These are phyloP conservation scores for Proteles cristata DNA, from an alignment of 2,113 vertebrate genomes.

Conservation along the genomic window DNA sequence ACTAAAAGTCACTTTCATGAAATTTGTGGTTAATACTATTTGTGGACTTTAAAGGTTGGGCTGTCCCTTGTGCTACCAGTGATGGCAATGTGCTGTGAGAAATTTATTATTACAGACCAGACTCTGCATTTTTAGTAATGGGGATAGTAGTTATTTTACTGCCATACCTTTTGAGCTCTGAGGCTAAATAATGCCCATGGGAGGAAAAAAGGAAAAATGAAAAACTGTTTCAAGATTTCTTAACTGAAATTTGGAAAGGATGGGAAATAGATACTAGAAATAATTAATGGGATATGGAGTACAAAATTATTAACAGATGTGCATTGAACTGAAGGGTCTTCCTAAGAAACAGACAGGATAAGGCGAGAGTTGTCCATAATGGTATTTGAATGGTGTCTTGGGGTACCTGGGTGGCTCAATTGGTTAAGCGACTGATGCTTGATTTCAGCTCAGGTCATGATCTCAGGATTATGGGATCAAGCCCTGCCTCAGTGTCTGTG, in stretches of 20 bases:
- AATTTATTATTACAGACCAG: not conserved
- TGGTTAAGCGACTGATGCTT: too few relatives aligned
- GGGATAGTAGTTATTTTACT: not conserved
- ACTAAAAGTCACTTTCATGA: not conserved
- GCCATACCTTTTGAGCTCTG: not conserved
- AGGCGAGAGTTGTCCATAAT: not conserved
- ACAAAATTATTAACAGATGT: not conserved
- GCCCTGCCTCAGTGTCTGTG: too few relatives aligned
- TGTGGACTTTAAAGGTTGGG: not conserved
- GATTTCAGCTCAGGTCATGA: too few relatives aligned
- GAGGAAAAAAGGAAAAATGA: not conserved
- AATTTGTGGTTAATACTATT: not conserved
- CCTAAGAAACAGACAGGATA: not conserved
- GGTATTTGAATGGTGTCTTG: not conserved
- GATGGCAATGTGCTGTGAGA: not conserved
- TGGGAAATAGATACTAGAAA: not conserved
- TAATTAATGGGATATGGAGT: not conserved
- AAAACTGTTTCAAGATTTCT: not conserved
- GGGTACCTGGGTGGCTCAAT: too few relatives aligned
- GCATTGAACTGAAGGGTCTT: not conserved
- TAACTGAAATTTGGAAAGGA: not conserved
- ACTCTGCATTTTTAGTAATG: constrained; percentile 23
- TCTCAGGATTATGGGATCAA: too few relatives aligned
- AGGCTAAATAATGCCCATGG: constrained; percentile 6
- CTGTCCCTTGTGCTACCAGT: not conserved